phyloP scores from a whole-genome alignment of 2,888 invertebrate genomes.

The Erannis defoliaria region DNA sequence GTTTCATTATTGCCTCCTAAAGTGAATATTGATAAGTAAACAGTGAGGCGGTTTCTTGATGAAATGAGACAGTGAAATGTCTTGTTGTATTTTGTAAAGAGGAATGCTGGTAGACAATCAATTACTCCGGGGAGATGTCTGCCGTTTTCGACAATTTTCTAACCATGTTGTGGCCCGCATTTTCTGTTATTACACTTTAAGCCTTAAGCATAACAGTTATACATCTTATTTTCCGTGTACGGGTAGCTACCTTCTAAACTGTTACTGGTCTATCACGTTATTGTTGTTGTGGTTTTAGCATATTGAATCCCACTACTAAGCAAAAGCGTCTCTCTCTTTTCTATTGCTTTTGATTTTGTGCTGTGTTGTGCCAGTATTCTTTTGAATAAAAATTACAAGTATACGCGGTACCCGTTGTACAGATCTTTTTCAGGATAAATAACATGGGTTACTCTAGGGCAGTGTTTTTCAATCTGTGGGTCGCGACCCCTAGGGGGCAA shows the following conservation, averaged over 20 bases:
- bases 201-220: background rate
- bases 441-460: too few relatives aligned
- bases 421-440: too few relatives aligned
- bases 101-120: conserved; percentile 1
- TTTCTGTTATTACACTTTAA: background rate
- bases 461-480: too few relatives aligned
- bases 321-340: too few relatives aligned
- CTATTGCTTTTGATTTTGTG: too few relatives aligned
- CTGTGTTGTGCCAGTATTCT: too few relatives aligned
- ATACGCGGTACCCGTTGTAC: too few relatives aligned
- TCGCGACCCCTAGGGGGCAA: too few relatives aligned
- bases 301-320: too few relatives aligned
- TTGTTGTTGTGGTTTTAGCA: too few relatives aligned
- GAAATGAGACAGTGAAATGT: conserved; percentile 38
- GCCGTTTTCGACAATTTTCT: background rate
- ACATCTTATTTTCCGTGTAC: background rate
- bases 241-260: background rate
- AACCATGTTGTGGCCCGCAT: background rate
- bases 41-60: conserved; percentile 33
- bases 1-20: conserved; percentile 73
- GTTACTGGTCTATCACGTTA: too few relatives aligned
- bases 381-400: too few relatives aligned
- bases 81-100: conserved; percentile 23
- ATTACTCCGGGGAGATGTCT: background rate
- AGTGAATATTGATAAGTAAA: conserved; percentile 50